phyloP scores from a whole-genome alignment of 1,140 invertebrate species.

The Diabrotica virgifera region DNA sequence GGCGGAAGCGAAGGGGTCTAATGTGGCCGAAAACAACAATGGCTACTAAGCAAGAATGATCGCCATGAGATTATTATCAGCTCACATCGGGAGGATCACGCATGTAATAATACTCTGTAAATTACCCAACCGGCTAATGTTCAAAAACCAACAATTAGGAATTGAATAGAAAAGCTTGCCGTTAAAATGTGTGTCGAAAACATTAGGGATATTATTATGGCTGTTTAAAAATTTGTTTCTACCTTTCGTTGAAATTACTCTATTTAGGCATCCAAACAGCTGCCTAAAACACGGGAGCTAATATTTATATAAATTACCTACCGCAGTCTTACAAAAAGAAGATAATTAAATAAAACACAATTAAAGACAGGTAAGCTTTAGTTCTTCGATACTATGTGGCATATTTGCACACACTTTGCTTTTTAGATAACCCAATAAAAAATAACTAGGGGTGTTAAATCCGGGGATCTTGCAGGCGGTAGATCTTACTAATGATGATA shows the following conservation, averaged over 20 bases:
- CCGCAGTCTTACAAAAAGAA: too few relatives aligned
- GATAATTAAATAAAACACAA: too few relatives aligned
- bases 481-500: too few relatives aligned
- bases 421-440: too few relatives aligned
- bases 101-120: conserved; percentile 44
- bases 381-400: too few relatives aligned
- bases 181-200: conserved; percentile 15
- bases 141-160: conserved; percentile 38
- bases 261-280: background rate
- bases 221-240: background rate
- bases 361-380: too few relatives aligned
- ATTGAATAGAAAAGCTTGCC: conserved; percentile 4
- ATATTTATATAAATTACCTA: background rate
- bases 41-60: conserved; percentile 30
- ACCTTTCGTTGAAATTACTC: background rate
- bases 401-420: too few relatives aligned
- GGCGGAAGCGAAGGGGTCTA: conserved; percentile 19
- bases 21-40: conserved; percentile 21
- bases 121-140: conserved; percentile 38
- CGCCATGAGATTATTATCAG: conserved; percentile 36
- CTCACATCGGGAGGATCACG: conserved; percentile 37
- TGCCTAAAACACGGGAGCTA: too few relatives aligned
- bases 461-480: too few relatives aligned
- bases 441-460: too few relatives aligned
- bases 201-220: conserved; percentile 14